Base-by-base conservation (phyloP, 1,140 invertebrate species). In the Scaptomyza graminum region DNA sequence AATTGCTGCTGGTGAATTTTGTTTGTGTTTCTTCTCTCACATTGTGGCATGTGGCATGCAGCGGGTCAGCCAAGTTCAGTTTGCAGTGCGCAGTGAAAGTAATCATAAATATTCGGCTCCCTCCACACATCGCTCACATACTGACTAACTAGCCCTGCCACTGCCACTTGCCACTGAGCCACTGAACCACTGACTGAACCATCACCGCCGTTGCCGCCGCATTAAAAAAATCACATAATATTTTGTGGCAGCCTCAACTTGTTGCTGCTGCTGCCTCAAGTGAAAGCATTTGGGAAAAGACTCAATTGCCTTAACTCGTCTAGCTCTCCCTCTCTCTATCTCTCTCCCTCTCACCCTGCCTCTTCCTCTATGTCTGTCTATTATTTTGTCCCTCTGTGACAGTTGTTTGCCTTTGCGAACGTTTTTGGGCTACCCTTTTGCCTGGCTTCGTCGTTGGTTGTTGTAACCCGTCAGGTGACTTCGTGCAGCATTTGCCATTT, bases 201-300 rank as follows among this genome's bases (percentile, higher is more conserved):
- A 47, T 25, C 25, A 41, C 28, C 31, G 31, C 7, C 31, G 31
- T 34, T 31, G 28, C 28, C 57, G 47, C 70, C 69, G 25, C 79
- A 62, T 57, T 41, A 72, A 83, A 83, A 72, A 83, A 83, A 79
- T 87, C 82, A 82, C 82, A 87, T 87, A 87, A 87, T 72, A 68
- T 69, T 57, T 22, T 43, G 50, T 16, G 43, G 61, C 11, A 34
- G 39, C 25, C 28, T 49, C 75, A 74, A 61, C 57, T 79, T 73
- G 66, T 68, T 51, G 60, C 46, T 54, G 60, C 46, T 54, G 65
- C 61, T 22, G 65, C 61, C 31, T 34, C 75, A 78, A 87, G 82
- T 87, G 82, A 87, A 87, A 87, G 82, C 82, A 88, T 87, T 85
- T 81, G 78, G 79, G 81, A 74, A 80, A 85, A 62, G 52, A 12